Evolutionary conservation across 1,140 invertebrate species (phyloP), one percentile per base, ranked within the genome.

Genomic region (Drosophila ambigua): DNA sequence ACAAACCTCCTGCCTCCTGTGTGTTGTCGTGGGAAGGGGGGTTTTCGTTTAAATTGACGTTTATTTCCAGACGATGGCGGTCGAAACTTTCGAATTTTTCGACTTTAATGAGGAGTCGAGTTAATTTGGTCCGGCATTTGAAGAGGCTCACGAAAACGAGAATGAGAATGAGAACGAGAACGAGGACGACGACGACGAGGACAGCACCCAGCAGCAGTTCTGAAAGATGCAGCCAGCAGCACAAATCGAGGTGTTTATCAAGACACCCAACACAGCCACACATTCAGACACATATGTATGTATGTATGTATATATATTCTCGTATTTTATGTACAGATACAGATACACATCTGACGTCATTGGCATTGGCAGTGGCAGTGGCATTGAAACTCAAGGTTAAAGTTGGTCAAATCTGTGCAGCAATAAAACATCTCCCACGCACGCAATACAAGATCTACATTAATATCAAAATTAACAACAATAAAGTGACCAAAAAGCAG

Each of bases 111-210:
- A 85, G 78, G 76, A 73, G 72, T 76, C 62, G 71, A 72, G 73
- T 85, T 85, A 85, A 87, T 85, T 85, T 82, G 77, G 58, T 58
- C 57, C 48, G 69, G 63, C 81, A 76, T 84, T 84, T 84, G 81
- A 84, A 85, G 58, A 58, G 74, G 45, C 59, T 43, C 67, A 52
- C 68, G 24, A 62, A 45, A 76, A 4, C 24, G 24, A 59, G 4
- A 58, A 72, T 49, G 52, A 67, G 75, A 64, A 71, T 39, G 54
- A 54, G 55, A 58, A 74, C 51, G 7, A 31, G 31, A 3, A 9
- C 9, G 35, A 13, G 11, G 35, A 0, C 1, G 8, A 9, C 9
- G 35, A 13, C 11, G 35, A 1, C 20, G 35, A 13, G 35, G 35
- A 39, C 35, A 39, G 35, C 35, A 4, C 11, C 35, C 35, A 39